These are phyloP conservation scores for Endomychus coccineus DNA, from an alignment of 2,888 invertebrate genomes.

Conservation along the genomic window DNA sequence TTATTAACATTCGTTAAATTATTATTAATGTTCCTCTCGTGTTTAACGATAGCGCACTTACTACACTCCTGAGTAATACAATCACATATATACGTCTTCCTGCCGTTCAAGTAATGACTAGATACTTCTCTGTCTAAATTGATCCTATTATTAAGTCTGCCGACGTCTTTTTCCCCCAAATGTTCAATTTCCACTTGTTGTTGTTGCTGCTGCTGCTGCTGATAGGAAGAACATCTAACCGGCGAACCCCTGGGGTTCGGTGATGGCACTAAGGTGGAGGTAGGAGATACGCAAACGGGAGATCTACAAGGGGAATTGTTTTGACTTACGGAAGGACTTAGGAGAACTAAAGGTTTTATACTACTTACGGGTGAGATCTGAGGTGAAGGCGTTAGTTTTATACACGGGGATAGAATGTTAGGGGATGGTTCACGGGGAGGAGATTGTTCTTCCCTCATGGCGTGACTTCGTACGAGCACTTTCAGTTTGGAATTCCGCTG, in stretches of 20 bases:
- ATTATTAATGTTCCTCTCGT: slow-evolving; percentile 36
- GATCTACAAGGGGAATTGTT: slow-evolving; percentile 28
- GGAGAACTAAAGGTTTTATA: slow-evolving; percentile 31
- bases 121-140: slow-evolving; percentile 30
- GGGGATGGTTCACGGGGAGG: slow-evolving; percentile 47
- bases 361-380: slow-evolving; percentile 19
- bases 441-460: slow-evolving; percentile 75
- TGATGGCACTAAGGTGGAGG: slow-evolving; percentile 35
- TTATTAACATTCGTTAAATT: slow-evolving; percentile 36
- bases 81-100: slow-evolving; percentile 21
- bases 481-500: slow-evolving; percentile 69
- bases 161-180: slow-evolving; percentile 4
- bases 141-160: slow-evolving; percentile 19
- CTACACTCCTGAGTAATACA: slow-evolving; percentile 32
- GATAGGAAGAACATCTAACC: slow-evolving; percentile 12
- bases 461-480: slow-evolving; percentile 81
- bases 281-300: slow-evolving; percentile 32
- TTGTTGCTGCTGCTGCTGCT: too few species aligned
- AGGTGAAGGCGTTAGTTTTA: slow-evolving; percentile 37
- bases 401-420: slow-evolving; percentile 33
- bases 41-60: slow-evolving; percentile 35
- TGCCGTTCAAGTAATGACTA: slow-evolving; percentile 38
- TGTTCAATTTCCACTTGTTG: too few species aligned
- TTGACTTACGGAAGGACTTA: slow-evolving; percentile 34
- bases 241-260: slow-evolving; percentile 26